Base-by-base conservation (phyloP, 2,888 invertebrate genomes). In the Osmoderma eremita region DNA sequence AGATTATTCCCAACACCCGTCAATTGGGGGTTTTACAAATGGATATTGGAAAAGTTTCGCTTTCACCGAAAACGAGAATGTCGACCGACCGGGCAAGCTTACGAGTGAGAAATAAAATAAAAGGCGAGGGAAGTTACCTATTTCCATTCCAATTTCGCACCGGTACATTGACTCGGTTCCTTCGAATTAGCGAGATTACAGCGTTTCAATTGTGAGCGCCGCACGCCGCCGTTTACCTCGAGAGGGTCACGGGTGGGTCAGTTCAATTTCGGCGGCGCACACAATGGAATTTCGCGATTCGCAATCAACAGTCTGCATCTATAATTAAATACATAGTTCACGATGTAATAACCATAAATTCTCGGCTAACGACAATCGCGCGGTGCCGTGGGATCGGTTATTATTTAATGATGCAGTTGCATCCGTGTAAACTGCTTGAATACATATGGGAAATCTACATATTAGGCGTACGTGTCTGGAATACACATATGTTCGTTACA, bases 261-360 rank as follows among this genome's bases (percentile, higher is more conserved):
- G 41, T 56, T 30, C 24, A 51, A 30, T 48, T 12, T 56, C 42
- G 41, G 41, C 41, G 56, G 22, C 10, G 10, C 22, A 13, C 10
- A 41, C 20, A 22, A 24, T n/a, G 41, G 15, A 56, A 13, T 22
- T 42, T 56, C 22, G 42, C 18, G n/a, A 38, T 18, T 5, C 13
- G 53, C 41, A 42, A 39, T 41, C 22, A 41, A 22, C 42, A 56
- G 41, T 56, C 41, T 56, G 24, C 24, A 22, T 15, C 56, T 20
- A 42, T 56, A 56, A 56, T 56, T 56, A 41, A 56, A 56, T 56
- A 30, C 30, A 30, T 30, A 56, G 56, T 56, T 56, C 56, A 56
- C 13, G 41, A 13, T 42, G 56, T 56, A 56, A 56, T 56, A 56
- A 56, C 56, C 39, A 56, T 56, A 56, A 24, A 56, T 56, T 56